These are phyloP conservation scores for Pyrochroa serraticornis DNA, from an alignment of 2,888 invertebrate genomes.

Conservation along the genomic window DNA sequence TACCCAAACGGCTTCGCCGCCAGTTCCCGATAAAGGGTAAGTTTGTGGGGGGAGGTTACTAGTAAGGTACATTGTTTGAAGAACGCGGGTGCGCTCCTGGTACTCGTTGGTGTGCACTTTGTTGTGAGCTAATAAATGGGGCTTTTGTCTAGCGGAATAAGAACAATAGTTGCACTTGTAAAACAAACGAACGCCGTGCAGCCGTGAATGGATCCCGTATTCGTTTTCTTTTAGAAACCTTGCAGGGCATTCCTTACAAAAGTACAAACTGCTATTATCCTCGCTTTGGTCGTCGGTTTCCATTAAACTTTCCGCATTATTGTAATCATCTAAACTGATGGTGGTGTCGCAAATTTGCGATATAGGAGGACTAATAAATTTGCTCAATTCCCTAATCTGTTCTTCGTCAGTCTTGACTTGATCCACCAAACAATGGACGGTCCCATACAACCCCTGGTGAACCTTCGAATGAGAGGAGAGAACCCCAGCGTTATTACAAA, in stretches of 20 bases:
- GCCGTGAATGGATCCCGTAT: slow-evolving; percentile 72
- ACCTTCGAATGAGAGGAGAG: slow-evolving; percentile 77
- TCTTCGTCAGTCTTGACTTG: slow-evolving; percentile 69
- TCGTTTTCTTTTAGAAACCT: slow-evolving; percentile 80
- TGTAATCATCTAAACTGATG: slow-evolving; percentile 26
- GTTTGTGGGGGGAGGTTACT: slow-evolving; percentile 68
- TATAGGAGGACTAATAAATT: slow-evolving; percentile 35
- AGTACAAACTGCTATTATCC: slow-evolving; percentile 60
- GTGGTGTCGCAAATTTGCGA: slow-evolving; percentile 38
- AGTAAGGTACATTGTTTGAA: slow-evolving; percentile 69
- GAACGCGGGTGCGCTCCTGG: slow-evolving; percentile 74
- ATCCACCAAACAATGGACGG: slow-evolving; percentile 75
- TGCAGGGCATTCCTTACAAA: slow-evolving; percentile 84
- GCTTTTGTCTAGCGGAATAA: slow-evolving; percentile 75
- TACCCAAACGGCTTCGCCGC: slow-evolving; percentile 58
- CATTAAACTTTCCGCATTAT: slow-evolving; percentile 32
- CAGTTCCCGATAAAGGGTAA: slow-evolving; percentile 52
- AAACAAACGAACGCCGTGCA: slow-evolving; percentile 68
- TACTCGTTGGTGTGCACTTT: slow-evolving; percentile 79
- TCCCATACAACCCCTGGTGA: slow-evolving; percentile 73
- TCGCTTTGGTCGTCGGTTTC: slow-evolving; percentile 37
- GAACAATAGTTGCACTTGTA: slow-evolving; percentile 79
- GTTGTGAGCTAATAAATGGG: slow-evolving; percentile 71
- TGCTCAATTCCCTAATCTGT: slow-evolving; percentile 63
- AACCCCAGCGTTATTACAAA: slow-evolving; percentile 74